Percentiles rank a stretch among this genome's conserved stretches.
These are phyloP conservation scores for Amiota communis DNA, from an alignment of 2,888 invertebrate species.

Conservation along the genomic window DNA sequence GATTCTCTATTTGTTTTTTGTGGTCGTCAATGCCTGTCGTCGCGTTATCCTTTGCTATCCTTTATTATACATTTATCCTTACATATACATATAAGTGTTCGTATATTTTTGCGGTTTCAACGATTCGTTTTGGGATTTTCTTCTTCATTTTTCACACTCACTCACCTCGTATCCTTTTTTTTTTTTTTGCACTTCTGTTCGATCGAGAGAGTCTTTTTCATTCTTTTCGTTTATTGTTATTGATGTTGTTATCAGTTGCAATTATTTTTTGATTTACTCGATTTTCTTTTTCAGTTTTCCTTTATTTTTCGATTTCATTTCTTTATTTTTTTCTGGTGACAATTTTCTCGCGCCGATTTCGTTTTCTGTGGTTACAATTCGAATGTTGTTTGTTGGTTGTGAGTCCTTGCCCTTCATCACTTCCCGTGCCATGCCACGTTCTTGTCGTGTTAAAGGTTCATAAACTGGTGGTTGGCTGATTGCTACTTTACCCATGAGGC, in stretches of 20 bases:
- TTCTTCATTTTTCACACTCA: not conserved
- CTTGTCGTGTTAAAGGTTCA: too few species aligned
- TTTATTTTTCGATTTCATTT: not conserved
- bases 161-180: slow-evolving; percentile 15
- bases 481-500: not conserved
- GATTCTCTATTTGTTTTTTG: slow-evolving; percentile 4
- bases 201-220: slow-evolving; percentile 17
- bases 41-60: slow-evolving; percentile 4
- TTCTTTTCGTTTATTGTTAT: slow-evolving; percentile 60
- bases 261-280: slow-evolving; percentile 67
- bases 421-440: not conserved
- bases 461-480: too few species aligned
- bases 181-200: slow-evolving; percentile 20
- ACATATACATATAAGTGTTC: not conserved
- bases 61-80: not conserved
- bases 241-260: slow-evolving; percentile 68
- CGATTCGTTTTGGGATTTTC: not conserved
- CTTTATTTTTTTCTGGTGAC: slow-evolving; percentile 18
- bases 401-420: not conserved
- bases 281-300: slow-evolving; percentile 40
- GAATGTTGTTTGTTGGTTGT: not conserved
- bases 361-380: slow-evolving; percentile 4
- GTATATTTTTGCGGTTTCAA: slow-evolving; percentile 24
- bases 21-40: not conserved
- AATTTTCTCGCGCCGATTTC: slow-evolving; percentile 21